Evolutionary conservation across 1,140 invertebrate species (phyloP).

Genomic region (Eubasilissa regina): DNA sequence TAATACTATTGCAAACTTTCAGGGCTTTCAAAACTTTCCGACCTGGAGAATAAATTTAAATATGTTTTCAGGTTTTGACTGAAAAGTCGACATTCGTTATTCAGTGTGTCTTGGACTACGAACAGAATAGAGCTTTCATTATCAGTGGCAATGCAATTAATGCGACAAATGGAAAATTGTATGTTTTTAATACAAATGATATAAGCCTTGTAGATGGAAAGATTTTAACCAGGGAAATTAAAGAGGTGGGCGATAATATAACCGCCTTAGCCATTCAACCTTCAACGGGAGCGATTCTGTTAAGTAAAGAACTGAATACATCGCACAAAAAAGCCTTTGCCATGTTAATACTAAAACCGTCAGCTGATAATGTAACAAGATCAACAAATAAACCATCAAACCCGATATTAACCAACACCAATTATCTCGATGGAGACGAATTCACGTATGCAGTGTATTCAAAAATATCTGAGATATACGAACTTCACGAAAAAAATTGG

Average conservation of each 20-base stretch:
- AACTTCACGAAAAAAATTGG: no score
- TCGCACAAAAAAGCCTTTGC: no score
- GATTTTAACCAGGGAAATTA: not conserved
- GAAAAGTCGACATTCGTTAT: not conserved
- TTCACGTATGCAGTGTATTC: no score
- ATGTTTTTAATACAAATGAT: not conserved
- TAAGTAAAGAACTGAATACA: no score
- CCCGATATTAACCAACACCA: no score
- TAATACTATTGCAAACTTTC: no score
- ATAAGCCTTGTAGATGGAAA: not conserved
- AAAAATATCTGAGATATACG: no score
- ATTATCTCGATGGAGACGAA: no score
- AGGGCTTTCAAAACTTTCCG: not conserved
- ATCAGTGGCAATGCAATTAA: not conserved
- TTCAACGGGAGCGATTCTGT: not conserved
- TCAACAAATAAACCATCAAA: no score
- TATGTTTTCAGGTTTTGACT: constrained; percentile 1
- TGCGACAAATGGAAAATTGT: not conserved
- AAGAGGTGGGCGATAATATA: not conserved
- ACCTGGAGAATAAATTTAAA: no score
- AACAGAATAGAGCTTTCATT: not conserved
- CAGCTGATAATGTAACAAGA: no score
- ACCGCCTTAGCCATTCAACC: not conserved
- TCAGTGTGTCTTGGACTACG: not conserved
- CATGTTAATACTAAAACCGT: no score